Base-by-base conservation (phyloP, 2,888 invertebrate genomes). In the Phymatocera aterrima region DNA sequence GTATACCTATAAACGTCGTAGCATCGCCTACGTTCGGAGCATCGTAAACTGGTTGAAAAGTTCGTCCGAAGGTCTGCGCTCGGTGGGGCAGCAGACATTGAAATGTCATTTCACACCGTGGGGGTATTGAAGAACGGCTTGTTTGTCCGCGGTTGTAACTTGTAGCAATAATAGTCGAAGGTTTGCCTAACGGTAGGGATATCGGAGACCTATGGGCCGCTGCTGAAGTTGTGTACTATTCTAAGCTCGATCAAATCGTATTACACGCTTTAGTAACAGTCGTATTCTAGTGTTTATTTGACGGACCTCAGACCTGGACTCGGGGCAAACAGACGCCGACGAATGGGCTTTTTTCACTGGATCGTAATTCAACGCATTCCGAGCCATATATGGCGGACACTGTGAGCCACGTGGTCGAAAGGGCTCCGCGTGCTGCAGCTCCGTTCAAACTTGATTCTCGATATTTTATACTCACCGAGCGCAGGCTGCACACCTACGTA, bases 361-460 rank as follows among this genome's bases (percentile, higher is more conserved):
- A 34, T 34, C 72, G 72, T 72, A 72, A 72, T 72, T 72, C 72
- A 72, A 72, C 72, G 72, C 72, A 75, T 75, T 75, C 75, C 75
- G 75, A 40, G 24, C 75, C 75, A 75, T 75, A 75, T 75, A 75
- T 75, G 75, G n/a, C n/a, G n/a, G 75, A 37, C 43, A 8, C 57
- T 40, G 40, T 15, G 24, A 18, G 60, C 18, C 75, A 75, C 57
- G 75, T 60, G 75, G 57, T 37, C 75, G 10, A 57, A n/a, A 43
- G 72, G 51, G 48, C 72, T 72, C 51, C 40, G 40, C 57, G 40
- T 31, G 54, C 12, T 21, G 15, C 28, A 2, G 54, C 75, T 37
- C 37, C 10, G 31, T 31, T 43, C 24, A 3, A 10, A 18, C 48
- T 72, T 34, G 18, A 24, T 48, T 43, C 68, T 68, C 48, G 51